Evolutionary conservation across 2,888 invertebrate genomes (phyloP), one percentile per base, ranked within the genome.

Genomic region (Lycocerus yunnanus): DNA sequence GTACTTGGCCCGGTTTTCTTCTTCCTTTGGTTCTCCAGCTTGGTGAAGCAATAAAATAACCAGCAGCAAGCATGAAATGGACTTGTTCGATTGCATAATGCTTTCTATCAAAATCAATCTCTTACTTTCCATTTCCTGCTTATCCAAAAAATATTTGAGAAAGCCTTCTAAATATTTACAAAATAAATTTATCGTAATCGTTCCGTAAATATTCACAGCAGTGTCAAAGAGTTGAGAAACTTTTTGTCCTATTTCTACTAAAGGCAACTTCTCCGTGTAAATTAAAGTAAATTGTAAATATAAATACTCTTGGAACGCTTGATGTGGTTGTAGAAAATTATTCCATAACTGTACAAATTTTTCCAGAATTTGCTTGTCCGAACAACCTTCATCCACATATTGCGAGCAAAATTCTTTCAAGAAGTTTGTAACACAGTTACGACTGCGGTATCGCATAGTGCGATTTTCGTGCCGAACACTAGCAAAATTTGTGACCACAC

Each of bases 371-470:
- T 20, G 61, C 13, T 8, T 66, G 24, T 68, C 16, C 13, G 10
- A 10, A 16, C 24, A 59, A 1, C 20, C 14, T 10, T 68, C n/a
- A 4, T 5, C 15, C 11, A 76, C 11, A 69, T 66, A 76, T 20
- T 67, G 43, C 5, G 15, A 11, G 20, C 76, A 73, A 65, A 73
- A 76, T 14, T 66, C 58, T 66, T 76, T 66, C n/a, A 76, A 4
- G 15, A 76, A 68, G 16, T 61, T 61, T n/a, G 20, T 14, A 15
- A 58, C 59, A 8, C 11, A 65, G 21, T 73, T 71, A 4, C 76
- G 60, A 9, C 20, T 15, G 10, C 2, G 13, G 15, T 20, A 15
- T n/a, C 27, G 27, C 9, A 8, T 67, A 13, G 43, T 15, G n/a
- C 20, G 20, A 27, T 66, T 60, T 5, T 60, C 11, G 27, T 68